Evolutionary conservation across 2,113 vertebrate genomes (phyloP), one percentile per base, ranked within the genome.

Genomic region (Centropus bengalensis): DNA sequence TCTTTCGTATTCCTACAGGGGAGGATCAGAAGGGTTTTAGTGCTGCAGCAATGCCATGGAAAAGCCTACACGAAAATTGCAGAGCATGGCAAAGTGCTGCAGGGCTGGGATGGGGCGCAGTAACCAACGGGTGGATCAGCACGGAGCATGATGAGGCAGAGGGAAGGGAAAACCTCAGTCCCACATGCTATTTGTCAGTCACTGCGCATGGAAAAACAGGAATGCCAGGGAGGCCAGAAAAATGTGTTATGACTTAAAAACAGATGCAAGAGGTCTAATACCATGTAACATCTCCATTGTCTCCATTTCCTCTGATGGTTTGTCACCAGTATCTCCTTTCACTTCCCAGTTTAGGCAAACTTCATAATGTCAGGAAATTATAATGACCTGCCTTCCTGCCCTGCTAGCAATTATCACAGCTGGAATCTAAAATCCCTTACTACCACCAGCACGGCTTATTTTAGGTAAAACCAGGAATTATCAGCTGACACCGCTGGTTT

Each of bases 311-410:
- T 76, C 52, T 77, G 7, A 40, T 30, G 51, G 89, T 95, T 80
- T 89, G 70, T 92, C 66, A 45, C 45, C 63, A 14, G 20, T 52
- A 80, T 82, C 63, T 69, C 76, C 40, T 59, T 82, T 84, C 71
- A 77, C 59, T 97, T 95, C 68, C 85, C 28, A 44, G 55, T 92
- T 88, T 47, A 80, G 64, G 79, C 82, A 76, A 92, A 80, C 67
- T 56, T 42, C 45, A 77, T 82, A 26, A 36, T 73, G 94, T 91
- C 93, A 95, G 93, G 94, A 92, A 96, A 67, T 59, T 36, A 88
- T 97, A 93, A 93, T 93, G 92, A 94, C 92, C 88, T 78, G 42
- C 68, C 59, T 94, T 89, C 91, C 91, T 95, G 95, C 91, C 87
- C 70, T 67, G 3, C 52, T n/a, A 38, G 63, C 19, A 51, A 91